Conservation (phyloP, 2,797 vertebrate species). For the Pipistrellus pygmaeus region DNA sequence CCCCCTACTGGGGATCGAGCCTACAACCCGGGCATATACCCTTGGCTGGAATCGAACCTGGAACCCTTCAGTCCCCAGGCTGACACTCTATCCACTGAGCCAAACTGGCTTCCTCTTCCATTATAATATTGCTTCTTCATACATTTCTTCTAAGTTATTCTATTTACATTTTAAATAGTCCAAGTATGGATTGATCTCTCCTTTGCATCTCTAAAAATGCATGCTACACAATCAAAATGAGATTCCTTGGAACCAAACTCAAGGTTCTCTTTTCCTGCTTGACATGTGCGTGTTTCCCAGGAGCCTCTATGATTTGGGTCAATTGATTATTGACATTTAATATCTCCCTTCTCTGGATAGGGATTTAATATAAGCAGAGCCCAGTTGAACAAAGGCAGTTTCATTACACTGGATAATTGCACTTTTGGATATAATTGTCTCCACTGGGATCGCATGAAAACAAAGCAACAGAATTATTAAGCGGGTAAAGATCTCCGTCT, state of each 20-base stretch:
- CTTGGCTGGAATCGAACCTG: not conserved
- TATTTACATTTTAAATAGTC: constrained; percentile 3
- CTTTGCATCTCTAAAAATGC: constrained; percentile 55
- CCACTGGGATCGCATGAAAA: constrained; percentile 86
- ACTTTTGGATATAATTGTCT: constrained; percentile 93
- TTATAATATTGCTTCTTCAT: too few relatives aligned
- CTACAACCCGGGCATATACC: not conserved
- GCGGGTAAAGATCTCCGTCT: constrained; percentile 46
- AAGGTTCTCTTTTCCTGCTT: constrained; percentile 47
- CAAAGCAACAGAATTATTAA: constrained; percentile 81
- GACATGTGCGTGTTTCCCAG: not conserved
- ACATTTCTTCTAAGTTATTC: not conserved
- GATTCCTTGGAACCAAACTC: not conserved
- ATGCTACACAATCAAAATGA: not conserved
- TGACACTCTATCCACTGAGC: not conserved
- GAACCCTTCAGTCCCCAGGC: not conserved
- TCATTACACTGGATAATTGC: constrained; percentile 91
- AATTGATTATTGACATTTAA: constrained; percentile 90
- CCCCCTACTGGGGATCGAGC: too few relatives aligned
- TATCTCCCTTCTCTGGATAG: constrained; percentile 80
- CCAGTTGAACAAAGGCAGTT: constrained; percentile 89
- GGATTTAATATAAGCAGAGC: constrained; percentile 86
- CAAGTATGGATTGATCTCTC: not conserved
- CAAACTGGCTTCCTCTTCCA: not conserved
- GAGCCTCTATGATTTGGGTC: constrained; percentile 80